Base-by-base conservation (phyloP, 1,140 invertebrate species). In the Homalodisca vitripennis region DNA sequence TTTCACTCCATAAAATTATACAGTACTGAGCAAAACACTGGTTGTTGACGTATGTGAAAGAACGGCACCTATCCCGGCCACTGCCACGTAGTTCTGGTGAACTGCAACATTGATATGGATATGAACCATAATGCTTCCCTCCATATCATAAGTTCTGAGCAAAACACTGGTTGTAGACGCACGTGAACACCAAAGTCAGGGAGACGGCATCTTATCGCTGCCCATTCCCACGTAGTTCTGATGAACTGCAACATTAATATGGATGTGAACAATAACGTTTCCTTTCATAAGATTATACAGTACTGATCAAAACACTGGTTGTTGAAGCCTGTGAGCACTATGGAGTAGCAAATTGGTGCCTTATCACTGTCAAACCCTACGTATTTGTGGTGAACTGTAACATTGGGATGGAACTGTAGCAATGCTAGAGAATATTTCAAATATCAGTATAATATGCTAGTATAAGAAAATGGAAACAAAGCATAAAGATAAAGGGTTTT, bases 21-120 rank as follows among this genome's bases (percentile, higher is more conserved):
- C 91, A 83, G 79, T 93, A 92, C 75, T 93, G 90, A 22, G 88
- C 86, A 1, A 89, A 86, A 71, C 88, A 88, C 75, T 89, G 88
- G 77, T 88, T 88, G 73, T 89, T 92, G 63, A 87, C 86, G 73
- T 93, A 91, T 69, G 89, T 91, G 80, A 71, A 94, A 88, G 77
- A 93, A 90, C 0, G 91, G 90, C 70, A 87, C 86, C 76, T 91
- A 92, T 88, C n/a, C 82, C 81, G 78, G 93, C 92, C 20, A 86
- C 82, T 1, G 91, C 91, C n/a, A 93, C 89, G 77, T 94, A 94
- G 79, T 94, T 94, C 80, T 94, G 92, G 75, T 94, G 92, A 73
- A 94, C 92, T 94, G 82, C 29, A n/a, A n/a, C n/a, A n/a, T n/a
- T n/a, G n/a, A n/a, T n/a, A n/a, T n/a, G n/a, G n/a, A n/a, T n/a